Evolutionary conservation across 2,797 vertebrate genomes (phyloP).

Genomic region (Leptodactylus fallax): DNA sequence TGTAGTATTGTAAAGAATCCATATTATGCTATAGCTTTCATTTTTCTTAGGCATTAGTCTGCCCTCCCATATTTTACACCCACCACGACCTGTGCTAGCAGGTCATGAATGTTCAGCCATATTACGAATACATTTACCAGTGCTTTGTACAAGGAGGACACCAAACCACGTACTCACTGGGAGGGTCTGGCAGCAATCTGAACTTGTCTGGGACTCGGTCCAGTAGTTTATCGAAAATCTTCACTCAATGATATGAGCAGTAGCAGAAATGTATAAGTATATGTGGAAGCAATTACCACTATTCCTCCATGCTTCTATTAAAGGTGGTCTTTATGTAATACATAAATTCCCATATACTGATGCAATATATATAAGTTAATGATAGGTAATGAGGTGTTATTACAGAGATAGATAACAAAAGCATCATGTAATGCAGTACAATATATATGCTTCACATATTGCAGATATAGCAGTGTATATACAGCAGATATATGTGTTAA

Average conservation of each 20-base stretch:
- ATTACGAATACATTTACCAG: background rate
- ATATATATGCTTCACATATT: background rate
- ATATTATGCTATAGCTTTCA: background rate
- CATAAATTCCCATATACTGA: background rate
- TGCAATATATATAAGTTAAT: background rate
- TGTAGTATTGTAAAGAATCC: no score
- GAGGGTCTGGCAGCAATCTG: background rate
- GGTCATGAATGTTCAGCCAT: background rate
- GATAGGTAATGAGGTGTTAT: background rate
- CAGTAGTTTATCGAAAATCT: background rate
- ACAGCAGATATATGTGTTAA: no score
- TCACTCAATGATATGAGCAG: background rate
- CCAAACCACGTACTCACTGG: background rate
- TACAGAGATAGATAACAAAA: background rate
- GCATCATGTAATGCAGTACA: background rate
- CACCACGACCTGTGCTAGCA: background rate
- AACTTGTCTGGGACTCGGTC: slow-evolving; percentile 15
- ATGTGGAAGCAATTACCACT: background rate
- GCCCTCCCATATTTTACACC: background rate
- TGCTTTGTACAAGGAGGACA: background rate
- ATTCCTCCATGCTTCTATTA: background rate
- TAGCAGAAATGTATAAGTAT: background rate
- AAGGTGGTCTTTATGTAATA: background rate
- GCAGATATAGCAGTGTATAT: no score
- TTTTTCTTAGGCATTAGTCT: background rate